These are phyloP conservation scores for Calosoma granatense DNA, from an alignment of 1,140 invertebrate species.

Conservation along the genomic window DNA sequence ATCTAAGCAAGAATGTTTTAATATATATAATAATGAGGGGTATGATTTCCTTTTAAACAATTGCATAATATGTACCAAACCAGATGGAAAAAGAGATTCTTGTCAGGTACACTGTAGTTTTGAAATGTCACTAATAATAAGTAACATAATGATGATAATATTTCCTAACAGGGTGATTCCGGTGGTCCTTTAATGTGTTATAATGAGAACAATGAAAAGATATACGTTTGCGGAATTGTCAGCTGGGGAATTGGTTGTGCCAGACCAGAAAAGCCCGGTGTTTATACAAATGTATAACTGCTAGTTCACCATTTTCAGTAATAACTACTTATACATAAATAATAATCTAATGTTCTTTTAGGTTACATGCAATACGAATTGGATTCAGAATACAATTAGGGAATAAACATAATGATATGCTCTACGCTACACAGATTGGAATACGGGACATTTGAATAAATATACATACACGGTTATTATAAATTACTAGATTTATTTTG, in stretches of 20 bases:
- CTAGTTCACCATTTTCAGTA: no score
- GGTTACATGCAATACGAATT: neutral
- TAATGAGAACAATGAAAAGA: conserved; percentile 20
- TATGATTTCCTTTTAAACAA: conserved; percentile 16
- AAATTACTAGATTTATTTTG: conserved; percentile 2
- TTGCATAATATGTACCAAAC: conserved; percentile 19
- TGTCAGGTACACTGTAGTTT: conserved; percentile 24
- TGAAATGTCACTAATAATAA: no score
- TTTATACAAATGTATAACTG: conserved; percentile 37
- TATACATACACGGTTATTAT: neutral
- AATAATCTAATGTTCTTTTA: no score
- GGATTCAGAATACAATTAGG: no score
- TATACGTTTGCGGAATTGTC: conserved; percentile 40
- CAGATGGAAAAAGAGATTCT: conserved; percentile 20
- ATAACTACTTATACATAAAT: no score
- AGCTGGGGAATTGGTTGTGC: conserved; percentile 36
- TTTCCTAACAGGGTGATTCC: conserved; percentile 36
- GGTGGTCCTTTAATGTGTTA: conserved; percentile 37
- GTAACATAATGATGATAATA: no score
- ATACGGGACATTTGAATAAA: neutral
- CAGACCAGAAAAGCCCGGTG: conserved; percentile 33
- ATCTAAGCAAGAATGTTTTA: conserved; percentile 15
- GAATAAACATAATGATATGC: no score
- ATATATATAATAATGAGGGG: conserved; percentile 15
- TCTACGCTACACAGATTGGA: no score